Evolutionary conservation across 2,797 vertebrate species (phyloP).

Genomic region (Rhinogobio ventralis): DNA sequence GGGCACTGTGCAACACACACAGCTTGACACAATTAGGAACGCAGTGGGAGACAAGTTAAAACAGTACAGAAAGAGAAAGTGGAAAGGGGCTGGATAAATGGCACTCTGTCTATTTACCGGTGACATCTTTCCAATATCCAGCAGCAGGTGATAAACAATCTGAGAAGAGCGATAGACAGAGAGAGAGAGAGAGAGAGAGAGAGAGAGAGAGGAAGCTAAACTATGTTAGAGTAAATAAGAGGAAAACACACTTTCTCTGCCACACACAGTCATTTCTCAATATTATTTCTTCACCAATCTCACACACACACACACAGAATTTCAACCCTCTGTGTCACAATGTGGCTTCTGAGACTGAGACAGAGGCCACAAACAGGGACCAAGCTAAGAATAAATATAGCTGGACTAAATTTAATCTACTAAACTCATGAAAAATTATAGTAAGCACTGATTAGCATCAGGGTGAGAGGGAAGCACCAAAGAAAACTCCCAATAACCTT

Average conservation of each 20-base stretch:
- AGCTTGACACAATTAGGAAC: constrained; percentile 30
- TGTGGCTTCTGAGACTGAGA: background rate
- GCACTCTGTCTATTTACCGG: constrained; percentile 27
- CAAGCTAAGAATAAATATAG: constrained; percentile 31
- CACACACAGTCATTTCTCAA: constrained; percentile 8
- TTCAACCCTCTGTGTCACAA: constrained; percentile 4
- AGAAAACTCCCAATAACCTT: background rate
- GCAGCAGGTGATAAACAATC: constrained; percentile 41
- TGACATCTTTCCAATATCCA: constrained; percentile 43
- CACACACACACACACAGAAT: background rate
- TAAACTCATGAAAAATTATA: background rate
- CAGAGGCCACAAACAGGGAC: background rate
- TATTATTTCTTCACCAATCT: constrained; percentile 12
- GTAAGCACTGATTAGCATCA: constrained; percentile 16
- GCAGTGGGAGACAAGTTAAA: constrained; percentile 24
- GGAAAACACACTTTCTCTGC: constrained; percentile 14
- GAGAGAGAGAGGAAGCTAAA: background rate
- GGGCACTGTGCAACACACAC: constrained; percentile 25
- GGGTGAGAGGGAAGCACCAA: background rate
- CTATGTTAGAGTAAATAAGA: background rate
- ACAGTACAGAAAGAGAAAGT: constrained; percentile 13
- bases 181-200: constrained; percentile 1
- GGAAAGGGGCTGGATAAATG: constrained; percentile 25
- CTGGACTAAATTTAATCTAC: background rate
- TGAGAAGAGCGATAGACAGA: constrained; percentile 6